phyloP scores from a whole-genome alignment of 2,113 vertebrate species.

The Picathartes gymnocephalus region DNA sequence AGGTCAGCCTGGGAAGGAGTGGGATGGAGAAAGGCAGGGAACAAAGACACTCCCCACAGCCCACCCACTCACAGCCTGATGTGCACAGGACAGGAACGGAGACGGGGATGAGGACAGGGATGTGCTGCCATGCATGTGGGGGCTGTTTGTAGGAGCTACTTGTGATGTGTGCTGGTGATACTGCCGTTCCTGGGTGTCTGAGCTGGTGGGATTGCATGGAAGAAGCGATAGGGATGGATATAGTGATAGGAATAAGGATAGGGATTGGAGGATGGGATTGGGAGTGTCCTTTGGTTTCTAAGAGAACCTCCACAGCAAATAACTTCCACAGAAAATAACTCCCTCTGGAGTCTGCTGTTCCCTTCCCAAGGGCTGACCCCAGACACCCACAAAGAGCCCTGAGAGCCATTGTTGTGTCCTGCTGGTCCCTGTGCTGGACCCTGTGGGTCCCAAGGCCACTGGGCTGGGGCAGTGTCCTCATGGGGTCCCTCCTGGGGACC shows the following conservation, averaged over 20 bases:
- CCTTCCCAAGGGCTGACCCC: background rate
- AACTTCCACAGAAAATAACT: background rate
- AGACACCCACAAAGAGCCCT: background rate
- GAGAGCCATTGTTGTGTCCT: accelerated
- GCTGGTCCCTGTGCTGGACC: background rate
- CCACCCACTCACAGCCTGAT: background rate
- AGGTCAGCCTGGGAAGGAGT: background rate
- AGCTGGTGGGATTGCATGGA: background rate
- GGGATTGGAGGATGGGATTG: background rate
- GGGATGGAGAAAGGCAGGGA: background rate
- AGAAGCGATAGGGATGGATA: background rate
- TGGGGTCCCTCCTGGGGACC: background rate
- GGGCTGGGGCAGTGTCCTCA: background rate
- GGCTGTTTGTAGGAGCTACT: background rate
- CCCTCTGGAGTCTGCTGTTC: background rate
- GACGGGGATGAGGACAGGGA: background rate
- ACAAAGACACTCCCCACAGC: background rate
- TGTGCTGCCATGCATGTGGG: accelerated
- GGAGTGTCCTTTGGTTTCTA: background rate
- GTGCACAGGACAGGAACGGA: accelerated
- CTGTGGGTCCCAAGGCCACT: background rate
- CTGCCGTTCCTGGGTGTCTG: background rate
- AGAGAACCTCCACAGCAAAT: background rate
- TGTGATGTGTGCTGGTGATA: background rate
- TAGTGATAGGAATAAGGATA: background rate